Base-by-base conservation (phyloP, 1,140 invertebrate species). In the Drosophila sp. region DNA sequence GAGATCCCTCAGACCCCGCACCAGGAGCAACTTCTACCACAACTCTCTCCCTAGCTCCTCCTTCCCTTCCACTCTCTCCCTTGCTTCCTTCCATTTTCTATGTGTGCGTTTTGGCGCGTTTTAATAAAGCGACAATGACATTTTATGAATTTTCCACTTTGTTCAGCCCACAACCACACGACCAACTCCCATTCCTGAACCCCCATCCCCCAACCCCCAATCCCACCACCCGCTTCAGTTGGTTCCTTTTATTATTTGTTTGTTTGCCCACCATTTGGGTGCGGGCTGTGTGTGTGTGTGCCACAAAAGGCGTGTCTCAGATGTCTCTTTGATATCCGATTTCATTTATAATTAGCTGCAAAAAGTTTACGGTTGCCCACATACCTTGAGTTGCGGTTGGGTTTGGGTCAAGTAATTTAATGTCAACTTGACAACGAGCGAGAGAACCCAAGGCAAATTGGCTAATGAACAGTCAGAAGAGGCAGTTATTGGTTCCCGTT, bases 121-220 rank as follows among this genome's bases (percentile, higher is more conserved):
- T 86, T 86, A 86, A 86, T 86, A 86, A 86, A 86, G 83, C 83
- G 83, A 86, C 83, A 86, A 86, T 86, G 83, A 86, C 83, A 87
- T 86, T 86, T 86, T 86, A 86, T 86, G 83, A 86, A 86, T 86
- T 86, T 86, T 86, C 83, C 83, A 86, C 83, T 86, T 86, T 86
- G 79, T 86, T 86, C 83, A 64, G 70, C 77, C 80, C 65, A 72
- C 64, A 60, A 65, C 76, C 74, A 62, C 70, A 60, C 35, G 35
- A 38, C 33, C 33, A 8, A 35, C 7, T 10, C 10, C 35, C 35
- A 38, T 2, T 8, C 3, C 33, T n/a, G n/a, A n/a, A n/a, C n/a
- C n/a, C n/a, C 0, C 0, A 44, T 17, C 17, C 30, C 5, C 17
- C 11, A 8, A 0, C 40, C 8, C n/a, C 10, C 2, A 4, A 41